Evolutionary conservation across 1,140 invertebrate species (phyloP).

Genomic region (Chironomus tepperi): DNA sequence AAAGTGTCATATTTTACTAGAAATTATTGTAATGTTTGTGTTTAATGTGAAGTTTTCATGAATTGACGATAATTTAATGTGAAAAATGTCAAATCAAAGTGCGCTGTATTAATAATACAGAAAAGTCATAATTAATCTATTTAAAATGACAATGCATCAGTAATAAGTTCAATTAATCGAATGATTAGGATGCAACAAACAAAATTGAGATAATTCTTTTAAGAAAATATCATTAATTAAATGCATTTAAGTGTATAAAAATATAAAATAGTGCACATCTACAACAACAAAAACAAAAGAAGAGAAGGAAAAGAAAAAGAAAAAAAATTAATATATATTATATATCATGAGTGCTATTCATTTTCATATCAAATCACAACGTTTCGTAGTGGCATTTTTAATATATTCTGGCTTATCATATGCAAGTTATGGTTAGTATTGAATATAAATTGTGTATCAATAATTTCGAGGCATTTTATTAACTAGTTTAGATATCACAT

Average conservation of each 20-base stretch:
- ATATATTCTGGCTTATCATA: slow-evolving; percentile 22
- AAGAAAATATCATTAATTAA: slow-evolving; percentile 9
- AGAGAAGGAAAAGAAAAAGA: too few relatives aligned
- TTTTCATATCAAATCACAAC: slow-evolving; percentile 10
- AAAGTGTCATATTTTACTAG: background rate
- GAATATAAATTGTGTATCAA: background rate
- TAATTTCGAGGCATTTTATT: background rate
- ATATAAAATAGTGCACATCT: background rate
- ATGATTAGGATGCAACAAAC: background rate
- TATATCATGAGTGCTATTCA: slow-evolving; percentile 19
- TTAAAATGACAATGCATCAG: background rate
- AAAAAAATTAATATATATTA: slow-evolving; percentile 1
- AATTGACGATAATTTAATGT: background rate
- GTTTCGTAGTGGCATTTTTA: slow-evolving; percentile 22
- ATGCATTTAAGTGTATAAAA: background rate
- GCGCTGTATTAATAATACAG: background rate
- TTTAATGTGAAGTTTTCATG: background rate
- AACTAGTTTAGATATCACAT: background rate
- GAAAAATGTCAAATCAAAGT: background rate
- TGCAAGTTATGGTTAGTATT: background rate
- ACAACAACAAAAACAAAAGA: slow-evolving; percentile 20
- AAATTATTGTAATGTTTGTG: background rate
- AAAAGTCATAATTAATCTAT: background rate
- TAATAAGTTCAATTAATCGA: background rate
- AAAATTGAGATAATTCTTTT: background rate